A percentile compares a stretch with the other conserved stretches of the same genome.
Conservation (phyloP, 2,113 vertebrate species). For the Sterrhoptilus dennistouni region DNA sequence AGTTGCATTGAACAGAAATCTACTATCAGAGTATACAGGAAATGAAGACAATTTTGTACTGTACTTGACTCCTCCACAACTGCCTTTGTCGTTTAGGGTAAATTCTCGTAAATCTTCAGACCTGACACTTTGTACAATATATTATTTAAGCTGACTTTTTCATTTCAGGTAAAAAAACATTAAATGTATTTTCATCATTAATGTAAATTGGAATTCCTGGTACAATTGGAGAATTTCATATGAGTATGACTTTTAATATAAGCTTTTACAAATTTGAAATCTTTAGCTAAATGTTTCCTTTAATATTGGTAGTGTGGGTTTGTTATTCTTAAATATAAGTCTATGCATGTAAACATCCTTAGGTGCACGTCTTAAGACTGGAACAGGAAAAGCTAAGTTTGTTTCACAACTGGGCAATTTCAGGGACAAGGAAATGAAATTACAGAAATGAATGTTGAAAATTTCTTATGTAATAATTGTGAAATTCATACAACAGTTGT, state of each 20-base stretch:
- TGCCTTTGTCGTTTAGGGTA: background rate
- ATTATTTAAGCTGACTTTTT: background rate
- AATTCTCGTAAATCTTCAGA: background rate
- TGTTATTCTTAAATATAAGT: background rate
- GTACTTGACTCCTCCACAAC: background rate
- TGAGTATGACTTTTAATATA: rapidly evolving
- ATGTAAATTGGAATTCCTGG: background rate
- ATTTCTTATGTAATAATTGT: background rate
- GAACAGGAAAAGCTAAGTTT: background rate
- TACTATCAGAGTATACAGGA: background rate
- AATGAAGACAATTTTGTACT: background rate
- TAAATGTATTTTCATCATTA: background rate
- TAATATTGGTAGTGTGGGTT: background rate
- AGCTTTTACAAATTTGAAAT: background rate
- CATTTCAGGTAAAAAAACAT: background rate
- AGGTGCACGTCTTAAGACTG: background rate
- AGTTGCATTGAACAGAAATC: background rate
- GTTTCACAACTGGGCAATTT: background rate
- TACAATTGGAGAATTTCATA: background rate
- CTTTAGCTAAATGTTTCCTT: background rate
- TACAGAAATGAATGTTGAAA: background rate
- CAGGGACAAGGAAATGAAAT: background rate
- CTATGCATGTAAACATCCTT: background rate
- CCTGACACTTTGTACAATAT: background rate
- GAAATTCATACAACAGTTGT: background rate